Base-by-base conservation (phyloP, 2,888 invertebrate genomes). In the Tetragonisca angustula region DNA sequence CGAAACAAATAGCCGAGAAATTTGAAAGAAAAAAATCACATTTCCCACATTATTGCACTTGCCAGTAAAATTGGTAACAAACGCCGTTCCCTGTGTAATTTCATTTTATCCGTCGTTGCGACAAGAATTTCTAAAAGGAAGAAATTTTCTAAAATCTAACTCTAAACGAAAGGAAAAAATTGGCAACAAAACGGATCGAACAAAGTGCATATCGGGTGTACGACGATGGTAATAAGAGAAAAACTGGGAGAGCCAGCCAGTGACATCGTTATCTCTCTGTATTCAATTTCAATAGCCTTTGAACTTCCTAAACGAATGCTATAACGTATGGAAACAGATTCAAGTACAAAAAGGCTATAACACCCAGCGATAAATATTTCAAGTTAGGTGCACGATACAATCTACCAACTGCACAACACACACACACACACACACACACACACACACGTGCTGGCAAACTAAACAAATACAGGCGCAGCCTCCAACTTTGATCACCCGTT, bases 401-500 rank as follows among this genome's bases (percentile, higher is more conserved):
- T 61, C 27, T 61, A 32, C 32, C 32, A 64, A 32, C 11, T 32
- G 62, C 19, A 2, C n/a, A n/a, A 43, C 36, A 32, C 32, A 4
- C 27, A 62, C 56, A 13, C 27, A 27, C 27, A 43, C 36, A 32
- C 32, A 4, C 27, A 62, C 56, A 13, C 27, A 27, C 27, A 9
- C 27, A 19, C 4, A 24, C 19, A 27, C 21, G 32, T 64, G 64
- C 4, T 64, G 2, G 64, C 32, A 21, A 64, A 32, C 64, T 64
- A 64, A 64, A 64, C 64, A 36, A 64, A 64, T 64, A 64, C 32
- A 64, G 27, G 21, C 32, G 1, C 21, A 64, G 32, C 64, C 21
- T 32, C 5, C 64, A 64, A 64, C 64, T 64, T 64, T 64, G 64
- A 64, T 64, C 32, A 32, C 64, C 32, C 32, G 64, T 64, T 74